Percentiles rank a stretch among this genome's conserved stretches.
Evolutionary conservation across 2,797 vertebrate species (phyloP).

Genomic region (Prunella strophiata): DNA sequence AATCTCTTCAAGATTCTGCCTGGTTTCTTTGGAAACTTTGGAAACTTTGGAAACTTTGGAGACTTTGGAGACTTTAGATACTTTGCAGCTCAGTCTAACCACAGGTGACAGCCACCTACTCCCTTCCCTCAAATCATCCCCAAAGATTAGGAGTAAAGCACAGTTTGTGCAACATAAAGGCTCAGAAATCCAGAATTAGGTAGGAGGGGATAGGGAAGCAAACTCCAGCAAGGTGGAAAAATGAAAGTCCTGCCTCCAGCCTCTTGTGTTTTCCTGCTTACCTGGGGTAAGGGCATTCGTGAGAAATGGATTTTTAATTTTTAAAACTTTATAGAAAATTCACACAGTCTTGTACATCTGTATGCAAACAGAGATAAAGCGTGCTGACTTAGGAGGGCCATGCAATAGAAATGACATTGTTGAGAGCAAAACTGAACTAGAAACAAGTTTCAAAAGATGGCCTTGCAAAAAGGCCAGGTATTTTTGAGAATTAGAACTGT

Average conservation of each 20-base stretch:
- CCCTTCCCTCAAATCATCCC: not conserved
- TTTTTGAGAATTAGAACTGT: too few relatives aligned
- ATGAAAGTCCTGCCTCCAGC: not conserved
- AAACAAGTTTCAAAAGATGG: too few relatives aligned
- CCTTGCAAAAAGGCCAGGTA: too few relatives aligned
- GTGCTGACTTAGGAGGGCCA: too few relatives aligned
- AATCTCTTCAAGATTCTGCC: not conserved
- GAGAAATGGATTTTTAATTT: too few relatives aligned
- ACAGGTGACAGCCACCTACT: not conserved
- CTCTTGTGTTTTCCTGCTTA: not conserved
- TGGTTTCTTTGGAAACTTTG: not conserved
- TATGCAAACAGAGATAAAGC: too few relatives aligned
- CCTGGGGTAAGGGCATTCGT: not conserved
- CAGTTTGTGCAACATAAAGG: not conserved
- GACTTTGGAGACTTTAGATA: not conserved
- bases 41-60: not conserved
- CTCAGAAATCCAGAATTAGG: not conserved
- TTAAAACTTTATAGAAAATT: too few relatives aligned
- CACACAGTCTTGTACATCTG: too few relatives aligned
- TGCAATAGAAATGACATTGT: too few relatives aligned
- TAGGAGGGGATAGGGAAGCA: not conserved
- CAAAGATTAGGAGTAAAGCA: not conserved
- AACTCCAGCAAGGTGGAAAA: not conserved
- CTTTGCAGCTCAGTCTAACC: not conserved
- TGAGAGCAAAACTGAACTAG: too few relatives aligned